Conservation (phyloP, 2,888 invertebrate genomes). For the Patella ulyssiponensis region DNA sequence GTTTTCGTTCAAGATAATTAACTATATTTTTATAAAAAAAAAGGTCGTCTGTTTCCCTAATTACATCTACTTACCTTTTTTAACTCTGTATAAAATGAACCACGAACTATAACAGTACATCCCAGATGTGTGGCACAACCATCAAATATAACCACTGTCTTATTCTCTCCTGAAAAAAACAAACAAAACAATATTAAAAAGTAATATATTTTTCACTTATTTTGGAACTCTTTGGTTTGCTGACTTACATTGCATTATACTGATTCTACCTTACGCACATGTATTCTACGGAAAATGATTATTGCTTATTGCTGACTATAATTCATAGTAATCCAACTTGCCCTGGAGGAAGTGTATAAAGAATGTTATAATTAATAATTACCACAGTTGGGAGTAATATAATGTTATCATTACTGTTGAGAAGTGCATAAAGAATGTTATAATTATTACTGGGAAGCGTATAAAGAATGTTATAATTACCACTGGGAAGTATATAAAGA, state of each 20-base stretch:
- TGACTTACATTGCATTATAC: no score
- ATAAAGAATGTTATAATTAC: constrained; percentile 16
- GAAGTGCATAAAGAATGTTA: background rate
- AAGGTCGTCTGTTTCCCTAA: no score
- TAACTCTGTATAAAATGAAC: constrained; percentile 81
- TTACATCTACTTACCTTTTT: constrained; percentile 73
- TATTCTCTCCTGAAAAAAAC: constrained; percentile 73
- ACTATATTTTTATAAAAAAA: no score
- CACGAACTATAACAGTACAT: constrained; percentile 89
- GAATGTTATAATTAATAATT: constrained; percentile 42
- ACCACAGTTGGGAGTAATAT: constrained; percentile 67
- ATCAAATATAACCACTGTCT: constrained; percentile 94
- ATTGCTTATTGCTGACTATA: no score
- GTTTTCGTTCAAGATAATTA: no score
- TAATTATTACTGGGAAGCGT: constrained; percentile 64
- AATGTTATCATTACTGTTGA: constrained; percentile 29
- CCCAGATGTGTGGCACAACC: constrained; percentile 89
- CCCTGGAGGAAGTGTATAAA: no score
- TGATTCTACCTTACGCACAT: no score
- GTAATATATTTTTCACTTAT: no score
- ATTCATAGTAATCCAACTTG: no score
- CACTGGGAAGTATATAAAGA: background rate
- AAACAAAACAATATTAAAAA: constrained; percentile 2
- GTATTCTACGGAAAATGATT: no score
- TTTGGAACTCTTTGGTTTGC: no score